phyloP scores from a whole-genome alignment of 2,888 invertebrate genomes.

The Odiellus spinosus region DNA sequence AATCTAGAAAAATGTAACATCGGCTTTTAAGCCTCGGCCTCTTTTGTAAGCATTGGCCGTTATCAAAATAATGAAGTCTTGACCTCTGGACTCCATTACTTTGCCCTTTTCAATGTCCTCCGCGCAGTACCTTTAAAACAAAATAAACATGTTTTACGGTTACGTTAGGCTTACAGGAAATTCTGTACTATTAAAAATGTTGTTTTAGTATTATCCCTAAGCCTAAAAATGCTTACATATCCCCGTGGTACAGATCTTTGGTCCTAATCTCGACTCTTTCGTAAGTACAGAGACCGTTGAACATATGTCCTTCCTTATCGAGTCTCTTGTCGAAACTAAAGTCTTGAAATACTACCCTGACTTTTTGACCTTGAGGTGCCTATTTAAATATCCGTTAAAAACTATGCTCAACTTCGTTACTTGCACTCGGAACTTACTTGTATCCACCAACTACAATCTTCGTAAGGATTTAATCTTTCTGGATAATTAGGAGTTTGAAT shows the following conservation, averaged over 20 bases:
- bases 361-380: conserved; percentile 13
- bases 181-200: no score
- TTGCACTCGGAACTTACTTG: no score
- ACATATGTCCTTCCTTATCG: conserved; percentile 9
- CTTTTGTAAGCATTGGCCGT: conserved; percentile 14
- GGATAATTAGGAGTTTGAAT: conserved; percentile 18
- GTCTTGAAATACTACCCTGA: conserved; percentile 15
- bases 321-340: conserved; percentile 14
- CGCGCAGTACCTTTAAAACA: conserved; percentile 13
- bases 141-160: neutral
- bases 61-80: conserved; percentile 17
- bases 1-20: conserved; percentile 6
- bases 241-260: conserved; percentile 11
- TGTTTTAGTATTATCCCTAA: no score
- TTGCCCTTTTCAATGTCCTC: conserved; percentile 13
- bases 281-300: conserved; percentile 11
- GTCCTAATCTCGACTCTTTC: conserved; percentile 18
- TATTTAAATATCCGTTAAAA: neutral
- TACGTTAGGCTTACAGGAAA: no score
- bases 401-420: neutral
- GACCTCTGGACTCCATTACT: conserved; percentile 12
- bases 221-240: conserved; percentile 10
- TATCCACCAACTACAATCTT: conserved; percentile 18
- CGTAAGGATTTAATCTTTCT: conserved; percentile 10
- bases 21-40: conserved; percentile 16